Conservation (phyloP, 2,888 invertebrate genomes). For the Synanthedon formicaeformis region DNA sequence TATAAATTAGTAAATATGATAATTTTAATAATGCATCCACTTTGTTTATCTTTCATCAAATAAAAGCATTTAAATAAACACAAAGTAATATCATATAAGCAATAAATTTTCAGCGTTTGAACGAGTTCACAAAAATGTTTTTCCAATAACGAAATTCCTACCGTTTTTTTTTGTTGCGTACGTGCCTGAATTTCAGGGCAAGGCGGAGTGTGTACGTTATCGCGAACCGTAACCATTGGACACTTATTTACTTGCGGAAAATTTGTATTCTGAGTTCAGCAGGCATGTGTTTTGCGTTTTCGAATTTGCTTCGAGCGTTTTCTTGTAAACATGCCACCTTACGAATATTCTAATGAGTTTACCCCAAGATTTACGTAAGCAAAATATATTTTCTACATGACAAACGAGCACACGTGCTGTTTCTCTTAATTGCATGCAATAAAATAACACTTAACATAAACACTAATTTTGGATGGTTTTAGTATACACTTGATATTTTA, state of each 20-base stretch:
- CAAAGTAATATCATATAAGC: too few relatives aligned
- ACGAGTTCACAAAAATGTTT: conserved; percentile 18
- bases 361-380: too few relatives aligned
- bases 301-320: background rate
- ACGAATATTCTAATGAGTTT: background rate
- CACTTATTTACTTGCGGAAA: conserved; percentile 12
- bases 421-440: too few relatives aligned
- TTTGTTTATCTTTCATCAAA: too few relatives aligned
- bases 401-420: too few relatives aligned
- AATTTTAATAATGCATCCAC: too few relatives aligned
- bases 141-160: conserved; percentile 27
- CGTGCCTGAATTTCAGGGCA: conserved; percentile 13
- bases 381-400: too few relatives aligned
- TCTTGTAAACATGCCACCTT: background rate
- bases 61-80: too few relatives aligned
- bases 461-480: too few relatives aligned
- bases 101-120: background rate
- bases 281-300: conserved; percentile 3
- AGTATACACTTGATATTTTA: too few relatives aligned
- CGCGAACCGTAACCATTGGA: conserved; percentile 14
- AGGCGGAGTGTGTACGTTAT: conserved; percentile 9
- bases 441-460: too few relatives aligned
- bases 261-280: conserved; percentile 12
- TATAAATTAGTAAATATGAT: too few relatives aligned
- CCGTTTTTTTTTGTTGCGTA: conserved; percentile 15